Conservation (phyloP, 2,888 invertebrate species). For the Thecocarcelia acutangulata region DNA sequence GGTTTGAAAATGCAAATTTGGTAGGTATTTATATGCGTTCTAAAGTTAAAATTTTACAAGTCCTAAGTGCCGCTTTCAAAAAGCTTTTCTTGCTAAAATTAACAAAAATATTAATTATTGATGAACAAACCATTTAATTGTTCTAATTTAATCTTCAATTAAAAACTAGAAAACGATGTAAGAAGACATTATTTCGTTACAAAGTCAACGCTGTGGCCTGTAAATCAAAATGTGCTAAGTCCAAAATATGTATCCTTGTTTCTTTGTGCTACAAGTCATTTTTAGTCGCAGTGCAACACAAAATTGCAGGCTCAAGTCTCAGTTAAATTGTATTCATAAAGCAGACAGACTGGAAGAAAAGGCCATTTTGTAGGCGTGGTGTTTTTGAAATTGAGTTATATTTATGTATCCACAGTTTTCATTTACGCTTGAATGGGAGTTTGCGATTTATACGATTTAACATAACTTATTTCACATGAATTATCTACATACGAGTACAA, state of each 20-base stretch:
- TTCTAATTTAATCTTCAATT: not conserved
- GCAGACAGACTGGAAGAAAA: conserved; percentile 15
- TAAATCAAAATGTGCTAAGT: too few species aligned
- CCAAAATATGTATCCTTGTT: not conserved
- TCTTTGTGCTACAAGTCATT: conserved; percentile 1
- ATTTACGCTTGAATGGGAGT: conserved; percentile 53
- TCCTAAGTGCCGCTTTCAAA: too few species aligned
- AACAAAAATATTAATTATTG: too few species aligned
- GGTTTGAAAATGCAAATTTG: too few species aligned
- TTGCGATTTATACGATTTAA: conserved; percentile 50
- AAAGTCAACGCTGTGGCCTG: not conserved
- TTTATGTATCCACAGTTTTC: conserved; percentile 50
- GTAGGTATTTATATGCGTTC: too few species aligned
- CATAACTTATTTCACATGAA: conserved; percentile 49
- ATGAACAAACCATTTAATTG: too few species aligned
- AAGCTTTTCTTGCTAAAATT: too few species aligned
- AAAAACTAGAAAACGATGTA: not conserved
- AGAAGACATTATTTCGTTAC: not conserved
- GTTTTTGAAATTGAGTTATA: conserved; percentile 58
- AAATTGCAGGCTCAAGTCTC: not conserved
- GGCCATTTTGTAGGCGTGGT: conserved; percentile 50
- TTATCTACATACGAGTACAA: not conserved
- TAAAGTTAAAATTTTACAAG: too few species aligned
- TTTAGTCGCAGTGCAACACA: not conserved
- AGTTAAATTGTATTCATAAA: not conserved